Conservation (phyloP, 2,888 invertebrate genomes). For the Noctua fimbriata region DNA sequence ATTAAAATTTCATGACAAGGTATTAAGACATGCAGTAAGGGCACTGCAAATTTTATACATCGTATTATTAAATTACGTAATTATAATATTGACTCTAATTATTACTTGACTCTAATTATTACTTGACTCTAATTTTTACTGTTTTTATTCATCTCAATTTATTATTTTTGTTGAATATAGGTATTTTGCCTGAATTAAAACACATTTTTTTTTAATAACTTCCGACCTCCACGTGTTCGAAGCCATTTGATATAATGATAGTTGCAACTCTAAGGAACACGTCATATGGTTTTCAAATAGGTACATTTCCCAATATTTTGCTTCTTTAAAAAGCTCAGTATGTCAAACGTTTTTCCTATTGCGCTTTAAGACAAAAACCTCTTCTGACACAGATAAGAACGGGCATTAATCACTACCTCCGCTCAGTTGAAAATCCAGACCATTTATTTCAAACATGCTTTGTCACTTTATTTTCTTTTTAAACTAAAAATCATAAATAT, state of each 20-base stretch:
- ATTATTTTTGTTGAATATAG: no score
- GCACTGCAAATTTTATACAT: no score
- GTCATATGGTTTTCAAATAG: neutral
- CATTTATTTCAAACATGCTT: neutral
- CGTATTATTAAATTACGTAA: no score
- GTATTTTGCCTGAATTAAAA: no score
- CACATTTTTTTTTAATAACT: neutral
- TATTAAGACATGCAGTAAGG: no score
- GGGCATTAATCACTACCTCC: neutral
- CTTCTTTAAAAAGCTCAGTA: neutral
- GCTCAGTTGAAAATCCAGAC: neutral
- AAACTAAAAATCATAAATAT: neutral
- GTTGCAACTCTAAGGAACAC: no score
- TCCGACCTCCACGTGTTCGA: neutral
- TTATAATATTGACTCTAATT: no score
- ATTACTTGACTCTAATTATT: no score
- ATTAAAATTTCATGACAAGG: no score
- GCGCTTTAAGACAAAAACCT: neutral
- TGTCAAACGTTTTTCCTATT: neutral
- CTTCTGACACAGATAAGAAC: neutral
- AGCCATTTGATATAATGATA: neutral
- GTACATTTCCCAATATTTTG: neutral
- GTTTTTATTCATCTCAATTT: no score
- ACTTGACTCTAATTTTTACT: no score
- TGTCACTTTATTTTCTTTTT: neutral